Conservation (phyloP, 2,113 vertebrate species). For the Illadopsis cleaveri region DNA sequence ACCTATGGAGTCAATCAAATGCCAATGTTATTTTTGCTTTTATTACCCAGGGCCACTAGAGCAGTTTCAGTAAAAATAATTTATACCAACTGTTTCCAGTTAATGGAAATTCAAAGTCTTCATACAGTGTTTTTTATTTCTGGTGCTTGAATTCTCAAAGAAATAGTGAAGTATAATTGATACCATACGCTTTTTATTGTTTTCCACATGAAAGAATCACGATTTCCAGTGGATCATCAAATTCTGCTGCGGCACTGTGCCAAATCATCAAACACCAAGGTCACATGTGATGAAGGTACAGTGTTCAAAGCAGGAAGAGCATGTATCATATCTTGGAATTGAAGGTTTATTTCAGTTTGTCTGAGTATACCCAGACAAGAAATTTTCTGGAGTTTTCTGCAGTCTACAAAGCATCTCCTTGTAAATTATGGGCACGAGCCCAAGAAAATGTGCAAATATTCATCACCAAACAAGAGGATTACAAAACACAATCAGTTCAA, state of each 20-base stretch:
- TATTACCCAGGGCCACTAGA: slow-evolving; percentile 29
- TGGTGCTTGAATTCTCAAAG: slow-evolving; percentile 24
- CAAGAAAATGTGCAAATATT: slow-evolving; percentile 37
- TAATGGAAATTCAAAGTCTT: slow-evolving; percentile 39
- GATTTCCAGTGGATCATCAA: background rate
- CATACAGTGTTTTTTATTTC: slow-evolving; percentile 35
- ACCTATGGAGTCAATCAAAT: slow-evolving; percentile 48
- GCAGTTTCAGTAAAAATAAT: slow-evolving; percentile 52
- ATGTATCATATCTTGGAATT: background rate
- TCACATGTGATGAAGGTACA: background rate
- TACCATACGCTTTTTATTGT: slow-evolving; percentile 48
- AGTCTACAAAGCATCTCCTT: background rate
- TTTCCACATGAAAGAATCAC: slow-evolving; percentile 52
- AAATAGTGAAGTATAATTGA: slow-evolving; percentile 6
- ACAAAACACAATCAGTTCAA: background rate
- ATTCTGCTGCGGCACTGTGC: background rate
- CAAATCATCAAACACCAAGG: slow-evolving; percentile 5
- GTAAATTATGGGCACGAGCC: slow-evolving; percentile 18
- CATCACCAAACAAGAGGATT: background rate
- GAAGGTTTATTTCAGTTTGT: background rate
- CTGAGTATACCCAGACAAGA: slow-evolving; percentile 10
- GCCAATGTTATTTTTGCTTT: slow-evolving; percentile 35
- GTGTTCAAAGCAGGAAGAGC: background rate
- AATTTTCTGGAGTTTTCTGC: slow-evolving; percentile 12
- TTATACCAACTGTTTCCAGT: slow-evolving; percentile 59